phyloP scores from a whole-genome alignment of 1,140 invertebrate genomes.

The Aphidius ervi region DNA sequence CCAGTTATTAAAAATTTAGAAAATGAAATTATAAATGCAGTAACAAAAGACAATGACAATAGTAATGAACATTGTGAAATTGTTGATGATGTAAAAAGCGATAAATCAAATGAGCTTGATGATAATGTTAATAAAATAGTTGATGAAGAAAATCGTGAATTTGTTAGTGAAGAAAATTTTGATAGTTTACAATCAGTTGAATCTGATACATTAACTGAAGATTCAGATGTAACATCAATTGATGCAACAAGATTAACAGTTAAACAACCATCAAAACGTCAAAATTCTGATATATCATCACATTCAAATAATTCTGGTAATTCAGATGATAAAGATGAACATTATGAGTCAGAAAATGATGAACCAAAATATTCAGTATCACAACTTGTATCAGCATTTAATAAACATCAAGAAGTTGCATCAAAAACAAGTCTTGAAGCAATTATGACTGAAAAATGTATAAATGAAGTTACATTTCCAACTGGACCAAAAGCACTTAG shows the following conservation, averaged over 20 bases:
- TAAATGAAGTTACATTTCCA: slow-evolving; percentile 51
- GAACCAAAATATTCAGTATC: slow-evolving; percentile 56
- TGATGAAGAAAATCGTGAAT: slow-evolving; percentile 2
- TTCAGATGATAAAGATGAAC: slow-evolving; percentile 47
- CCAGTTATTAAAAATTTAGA: slow-evolving; percentile 2
- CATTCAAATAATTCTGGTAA: slow-evolving; percentile 43
- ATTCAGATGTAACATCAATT: slow-evolving; percentile 40
- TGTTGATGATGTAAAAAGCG: background rate
- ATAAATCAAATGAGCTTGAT: background rate
- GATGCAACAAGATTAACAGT: slow-evolving; percentile 20
- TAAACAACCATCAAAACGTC: slow-evolving; percentile 37
- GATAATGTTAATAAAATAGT: background rate
- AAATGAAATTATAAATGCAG: background rate
- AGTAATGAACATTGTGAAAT: background rate
- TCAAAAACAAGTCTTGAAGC: slow-evolving; percentile 52
- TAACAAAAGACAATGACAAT: background rate
- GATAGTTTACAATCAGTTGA: slow-evolving; percentile 49
- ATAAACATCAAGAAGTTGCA: slow-evolving; percentile 55
- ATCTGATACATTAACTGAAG: slow-evolving; percentile 48
- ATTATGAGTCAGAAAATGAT: slow-evolving; percentile 49
- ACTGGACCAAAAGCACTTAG: slow-evolving; percentile 54
- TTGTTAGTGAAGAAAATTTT: slow-evolving; percentile 43
- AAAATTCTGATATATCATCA: slow-evolving; percentile 45
- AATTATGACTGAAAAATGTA: slow-evolving; percentile 49
- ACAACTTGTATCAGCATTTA: slow-evolving; percentile 55